A percentile compares a stretch with the other conserved stretches of the same genome.
Conservation (phyloP, 2,113 vertebrate genomes). For the Onychorhynchus coronatus region DNA sequence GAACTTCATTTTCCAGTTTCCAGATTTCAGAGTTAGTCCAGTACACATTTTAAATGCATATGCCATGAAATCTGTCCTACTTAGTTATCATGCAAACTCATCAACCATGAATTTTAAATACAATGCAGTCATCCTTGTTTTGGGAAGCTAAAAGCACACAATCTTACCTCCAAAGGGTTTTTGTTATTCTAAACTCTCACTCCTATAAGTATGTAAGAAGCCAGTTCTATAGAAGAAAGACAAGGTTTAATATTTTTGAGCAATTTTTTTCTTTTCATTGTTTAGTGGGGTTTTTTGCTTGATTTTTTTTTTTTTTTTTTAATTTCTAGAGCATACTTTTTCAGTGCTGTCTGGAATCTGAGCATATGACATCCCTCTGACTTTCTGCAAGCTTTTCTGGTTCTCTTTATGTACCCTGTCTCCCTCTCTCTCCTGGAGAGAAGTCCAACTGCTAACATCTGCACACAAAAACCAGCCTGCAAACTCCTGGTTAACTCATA, state of each 20-base stretch:
- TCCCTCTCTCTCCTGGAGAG: background rate
- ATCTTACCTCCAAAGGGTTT: background rate
- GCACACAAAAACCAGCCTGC: accelerated
- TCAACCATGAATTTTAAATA: background rate
- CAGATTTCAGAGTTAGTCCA: background rate
- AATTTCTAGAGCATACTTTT: background rate
- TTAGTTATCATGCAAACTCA: background rate
- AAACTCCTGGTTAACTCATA: background rate
- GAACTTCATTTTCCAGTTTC: background rate
- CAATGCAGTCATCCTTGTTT: background rate
- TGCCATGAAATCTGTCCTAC: background rate
- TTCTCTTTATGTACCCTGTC: background rate
- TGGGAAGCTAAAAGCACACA: background rate
- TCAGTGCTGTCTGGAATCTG: background rate
- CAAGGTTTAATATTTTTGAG: background rate
- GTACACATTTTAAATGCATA: background rate
- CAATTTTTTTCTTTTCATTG: background rate
- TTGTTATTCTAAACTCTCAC: background rate
- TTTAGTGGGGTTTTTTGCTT: background rate
- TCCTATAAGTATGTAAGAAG: background rate
- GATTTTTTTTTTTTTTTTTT: background rate
- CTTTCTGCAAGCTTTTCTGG: background rate
- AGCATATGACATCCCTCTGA: background rate
- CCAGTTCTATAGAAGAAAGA: background rate
- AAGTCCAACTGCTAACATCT: background rate